Base-by-base conservation (phyloP, 2,113 vertebrate species). In the Phocoena phocoena region DNA sequence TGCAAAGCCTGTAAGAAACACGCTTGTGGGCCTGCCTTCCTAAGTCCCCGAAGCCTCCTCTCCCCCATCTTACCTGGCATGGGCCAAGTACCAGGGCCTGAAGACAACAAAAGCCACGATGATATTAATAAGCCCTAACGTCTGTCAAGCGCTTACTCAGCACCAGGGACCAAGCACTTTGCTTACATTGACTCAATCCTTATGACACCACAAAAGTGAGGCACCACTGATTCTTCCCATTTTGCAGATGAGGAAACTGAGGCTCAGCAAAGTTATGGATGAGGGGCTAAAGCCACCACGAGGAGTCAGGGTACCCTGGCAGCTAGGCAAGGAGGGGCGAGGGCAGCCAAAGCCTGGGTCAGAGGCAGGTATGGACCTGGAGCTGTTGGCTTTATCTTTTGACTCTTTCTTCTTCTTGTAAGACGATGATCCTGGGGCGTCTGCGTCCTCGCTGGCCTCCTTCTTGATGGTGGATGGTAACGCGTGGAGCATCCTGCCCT, bases 401-500 rank as follows among this genome's bases (percentile, higher is more conserved):
- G 99, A 98, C 79, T 99, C 99, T 94, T 99, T 99, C 97, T 98
- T 99, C 83, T 99, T 99, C 98, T 99, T 99, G 97, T 99, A 99
- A 6, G 99, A 98, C 0, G 99, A 99, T 10, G 99, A 98, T 0
- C 99, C 99, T 0, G 98, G 97, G 88, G 95, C 47, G 0, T 95
- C 93, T 0, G 96, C 77, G 0, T 98, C 98, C 12, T 99, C 98
- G 0, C 9, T 7, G 95, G 99, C 99, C 76, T 99, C 99, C 90
- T 99, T 99, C 98, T 98, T 99, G 88, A 99, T 84, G 0, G 99
- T 99, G 73, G 99, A 99, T 0, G 99, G 99, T 73, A 99, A 96
- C 21, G 99, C 97, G 14, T 99, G 99, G 88, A 99, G 98, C 99
- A 99, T 99, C 58, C 99, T 98, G 17, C 99, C 99, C 99, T 99